These are phyloP conservation scores for Drosophila mimetica DNA, from an alignment of 2,888 invertebrate genomes.

Conservation along the genomic window DNA sequence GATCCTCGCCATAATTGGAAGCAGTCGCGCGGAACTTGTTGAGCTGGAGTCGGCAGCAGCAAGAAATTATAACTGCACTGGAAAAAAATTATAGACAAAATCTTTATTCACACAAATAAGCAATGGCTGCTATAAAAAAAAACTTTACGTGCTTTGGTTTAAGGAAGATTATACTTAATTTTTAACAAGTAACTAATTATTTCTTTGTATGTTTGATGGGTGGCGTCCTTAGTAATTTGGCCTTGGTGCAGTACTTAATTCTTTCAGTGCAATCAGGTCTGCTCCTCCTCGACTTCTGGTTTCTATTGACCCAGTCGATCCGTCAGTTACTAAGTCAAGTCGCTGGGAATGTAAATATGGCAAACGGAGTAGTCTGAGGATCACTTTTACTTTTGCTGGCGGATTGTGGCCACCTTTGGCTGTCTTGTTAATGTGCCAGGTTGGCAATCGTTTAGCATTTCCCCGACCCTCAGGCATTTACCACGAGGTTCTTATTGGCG, in stretches of 20 bases:
- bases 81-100: too few species aligned
- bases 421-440: conserved; percentile 76
- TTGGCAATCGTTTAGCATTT: conserved; percentile 54
- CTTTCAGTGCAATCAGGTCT: conserved; percentile 18
- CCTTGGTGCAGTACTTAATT: neutral
- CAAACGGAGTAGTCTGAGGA: conserved; percentile 47
- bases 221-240: too few species aligned
- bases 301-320: conserved; percentile 65
- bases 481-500: conserved; percentile 51
- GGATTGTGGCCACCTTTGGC: conserved; percentile 56
- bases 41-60: conserved; percentile 29
- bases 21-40: conserved; percentile 81
- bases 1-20: conserved; percentile 81
- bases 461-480: neutral
- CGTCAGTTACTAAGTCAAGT: conserved; percentile 77
- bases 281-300: conserved; percentile 16
- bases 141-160: too few species aligned
- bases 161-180: too few species aligned
- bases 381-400: conserved; percentile 72
- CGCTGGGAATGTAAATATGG: conserved; percentile 73
- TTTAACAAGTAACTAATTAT: too few species aligned
- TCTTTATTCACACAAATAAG: too few species aligned
- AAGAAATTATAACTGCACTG: conserved; percentile 68
- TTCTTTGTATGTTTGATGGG: too few species aligned
- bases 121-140: too few species aligned